These are phyloP conservation scores for Eupithecia subfuscata DNA, from an alignment of 2,888 invertebrate species.

Conservation along the genomic window DNA sequence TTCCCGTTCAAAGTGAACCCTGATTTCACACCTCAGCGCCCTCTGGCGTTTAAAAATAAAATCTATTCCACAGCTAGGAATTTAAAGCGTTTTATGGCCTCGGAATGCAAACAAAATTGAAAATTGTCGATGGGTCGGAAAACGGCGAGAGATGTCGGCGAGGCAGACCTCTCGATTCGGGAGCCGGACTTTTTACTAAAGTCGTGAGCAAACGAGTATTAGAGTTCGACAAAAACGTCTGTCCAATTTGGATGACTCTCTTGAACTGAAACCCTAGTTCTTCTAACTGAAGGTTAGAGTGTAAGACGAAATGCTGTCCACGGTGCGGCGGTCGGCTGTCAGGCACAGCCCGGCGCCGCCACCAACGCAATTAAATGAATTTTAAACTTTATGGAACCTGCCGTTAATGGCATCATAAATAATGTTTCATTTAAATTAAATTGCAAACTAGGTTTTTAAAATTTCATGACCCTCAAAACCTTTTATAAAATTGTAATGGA, in stretches of 20 bases:
- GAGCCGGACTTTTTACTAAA: background rate
- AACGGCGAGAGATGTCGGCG: constrained; percentile 27
- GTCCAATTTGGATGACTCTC: background rate
- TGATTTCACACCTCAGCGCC: constrained; percentile 37
- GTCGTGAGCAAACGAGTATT: background rate
- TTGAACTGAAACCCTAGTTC: background rate
- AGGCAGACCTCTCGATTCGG: constrained; percentile 8
- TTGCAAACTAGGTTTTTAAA: background rate
- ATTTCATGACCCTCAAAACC: background rate
- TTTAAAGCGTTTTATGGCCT: constrained; percentile 48
- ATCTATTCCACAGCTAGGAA: constrained; percentile 58
- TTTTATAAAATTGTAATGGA: background rate
- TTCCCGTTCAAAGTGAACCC: constrained; percentile 60
- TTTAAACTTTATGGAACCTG: constrained; percentile 1
- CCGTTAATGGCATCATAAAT: constrained; percentile 3
- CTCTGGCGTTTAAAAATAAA: constrained; percentile 55
- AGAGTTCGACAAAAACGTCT: background rate
- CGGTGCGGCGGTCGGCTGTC: background rate
- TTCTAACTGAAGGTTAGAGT: background rate
- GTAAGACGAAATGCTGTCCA: background rate
- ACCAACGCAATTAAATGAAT: background rate
- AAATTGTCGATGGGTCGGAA: constrained; percentile 38
- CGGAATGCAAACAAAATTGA: constrained; percentile 43
- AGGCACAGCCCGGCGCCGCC: background rate
- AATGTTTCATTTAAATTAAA: background rate